These are phyloP conservation scores for Teleogryllus oceanicus DNA, from an alignment of 2,888 invertebrate genomes.

Conservation along the genomic window DNA sequence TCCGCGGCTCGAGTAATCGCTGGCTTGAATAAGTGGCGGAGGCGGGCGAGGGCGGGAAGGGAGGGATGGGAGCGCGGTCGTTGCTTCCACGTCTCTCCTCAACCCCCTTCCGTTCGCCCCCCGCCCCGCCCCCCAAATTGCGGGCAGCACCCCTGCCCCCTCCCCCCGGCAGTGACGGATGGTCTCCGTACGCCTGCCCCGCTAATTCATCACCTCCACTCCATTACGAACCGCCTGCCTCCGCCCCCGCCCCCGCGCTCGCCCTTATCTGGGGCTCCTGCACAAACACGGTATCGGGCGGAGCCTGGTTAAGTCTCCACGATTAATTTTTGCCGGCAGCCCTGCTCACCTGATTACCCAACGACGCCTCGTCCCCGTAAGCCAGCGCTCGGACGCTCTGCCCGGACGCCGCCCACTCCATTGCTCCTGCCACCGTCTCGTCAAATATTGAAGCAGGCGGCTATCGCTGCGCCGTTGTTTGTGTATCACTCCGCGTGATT, in stretches of 20 bases:
- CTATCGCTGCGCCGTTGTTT: neutral
- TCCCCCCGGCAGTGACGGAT: neutral
- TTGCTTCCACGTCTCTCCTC: neutral
- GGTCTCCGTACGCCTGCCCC: conserved; percentile 4
- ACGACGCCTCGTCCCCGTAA: neutral
- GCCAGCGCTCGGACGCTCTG: neutral
- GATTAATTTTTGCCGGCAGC: neutral
- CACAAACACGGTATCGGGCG: neutral
- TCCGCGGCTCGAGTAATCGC: conserved; percentile 27
- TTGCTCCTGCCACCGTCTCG: neutral
- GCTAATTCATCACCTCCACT: conserved; percentile 18
- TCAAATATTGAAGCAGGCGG: neutral
- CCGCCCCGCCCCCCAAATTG: neutral
- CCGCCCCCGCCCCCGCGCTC: neutral
- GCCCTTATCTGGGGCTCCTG: neutral
- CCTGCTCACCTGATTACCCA: neutral
- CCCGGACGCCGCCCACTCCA: neutral
- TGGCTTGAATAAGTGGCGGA: conserved; percentile 28
- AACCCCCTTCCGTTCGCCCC: neutral
- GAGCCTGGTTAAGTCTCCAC: neutral
- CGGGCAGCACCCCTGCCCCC: neutral
- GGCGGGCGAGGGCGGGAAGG: neutral
- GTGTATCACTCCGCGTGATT: conserved; percentile 9
- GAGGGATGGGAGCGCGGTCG: neutral
- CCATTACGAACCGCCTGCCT: neutral